Conservation (phyloP, 2,888 invertebrate species). For the Cephonodes hylas region DNA sequence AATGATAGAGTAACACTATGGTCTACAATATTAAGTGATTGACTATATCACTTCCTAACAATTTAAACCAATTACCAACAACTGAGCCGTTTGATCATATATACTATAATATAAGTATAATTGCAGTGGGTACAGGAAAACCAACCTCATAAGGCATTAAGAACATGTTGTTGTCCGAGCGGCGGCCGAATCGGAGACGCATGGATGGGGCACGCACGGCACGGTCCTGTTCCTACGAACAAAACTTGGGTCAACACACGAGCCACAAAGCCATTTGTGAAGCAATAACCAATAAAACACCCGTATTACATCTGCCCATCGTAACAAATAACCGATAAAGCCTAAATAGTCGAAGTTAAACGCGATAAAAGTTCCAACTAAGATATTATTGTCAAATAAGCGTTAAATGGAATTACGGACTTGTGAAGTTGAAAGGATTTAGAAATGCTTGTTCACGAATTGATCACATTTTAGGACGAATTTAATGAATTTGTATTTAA, state of each 20-base stretch:
- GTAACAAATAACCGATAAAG: slow-evolving; percentile 7
- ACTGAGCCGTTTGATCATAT: no score
- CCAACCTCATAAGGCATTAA: slow-evolving; percentile 72
- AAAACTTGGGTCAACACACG: slow-evolving; percentile 15
- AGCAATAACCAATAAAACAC: slow-evolving; percentile 18
- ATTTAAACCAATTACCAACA: no score
- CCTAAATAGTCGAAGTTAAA: slow-evolving; percentile 16
- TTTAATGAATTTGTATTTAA: slow-evolving; percentile 6
- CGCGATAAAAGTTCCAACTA: slow-evolving; percentile 9
- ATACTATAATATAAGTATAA: neutral
- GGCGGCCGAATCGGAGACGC: slow-evolving; percentile 88
- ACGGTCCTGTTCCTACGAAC: slow-evolving; percentile 78
- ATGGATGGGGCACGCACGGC: slow-evolving; percentile 88
- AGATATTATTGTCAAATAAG: slow-evolving; percentile 11
- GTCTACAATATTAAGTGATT: no score
- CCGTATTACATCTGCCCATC: slow-evolving; percentile 8
- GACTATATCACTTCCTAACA: no score
- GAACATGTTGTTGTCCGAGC: slow-evolving; percentile 85
- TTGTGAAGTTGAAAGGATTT: slow-evolving; percentile 1
- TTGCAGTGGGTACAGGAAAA: no score
- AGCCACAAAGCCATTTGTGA: slow-evolving; percentile 12
- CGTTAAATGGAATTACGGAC: slow-evolving; percentile 3
- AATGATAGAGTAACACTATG: no score
- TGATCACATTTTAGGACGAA: neutral
- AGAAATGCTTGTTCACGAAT: neutral